Conservation (phyloP, 2,113 vertebrate genomes). For the Clinocottus analis region DNA sequence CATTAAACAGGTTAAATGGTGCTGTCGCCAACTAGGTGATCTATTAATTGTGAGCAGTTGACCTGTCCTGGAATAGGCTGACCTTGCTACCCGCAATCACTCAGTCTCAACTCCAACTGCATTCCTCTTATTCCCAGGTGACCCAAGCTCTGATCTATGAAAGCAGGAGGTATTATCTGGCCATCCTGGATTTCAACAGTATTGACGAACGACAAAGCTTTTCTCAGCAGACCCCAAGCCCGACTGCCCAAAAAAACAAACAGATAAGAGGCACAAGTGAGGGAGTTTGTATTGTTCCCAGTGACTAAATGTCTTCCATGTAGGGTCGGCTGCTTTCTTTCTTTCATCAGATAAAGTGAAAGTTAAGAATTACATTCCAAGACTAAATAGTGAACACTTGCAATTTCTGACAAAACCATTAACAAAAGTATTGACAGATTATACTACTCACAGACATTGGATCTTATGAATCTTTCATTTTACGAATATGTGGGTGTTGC, state of each 20-base stretch:
- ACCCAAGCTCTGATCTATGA: slow-evolving; percentile 61
- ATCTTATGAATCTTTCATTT: background rate
- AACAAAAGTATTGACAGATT: background rate
- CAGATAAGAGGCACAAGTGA: slow-evolving; percentile 32
- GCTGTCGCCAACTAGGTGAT: slow-evolving; percentile 10
- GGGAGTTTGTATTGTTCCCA: slow-evolving; percentile 10
- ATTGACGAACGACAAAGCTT: slow-evolving; percentile 43
- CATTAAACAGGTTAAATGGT: slow-evolving; percentile 41
- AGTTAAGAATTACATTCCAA: background rate
- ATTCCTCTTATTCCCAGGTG: slow-evolving; percentile 57
- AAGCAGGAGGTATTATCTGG: slow-evolving; percentile 63
- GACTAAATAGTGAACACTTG: background rate
- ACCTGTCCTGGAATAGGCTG: slow-evolving; percentile 60
- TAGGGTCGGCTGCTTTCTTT: slow-evolving; percentile 9
- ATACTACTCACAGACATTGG: background rate
- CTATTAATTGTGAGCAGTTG: slow-evolving; percentile 46
- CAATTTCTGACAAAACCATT: background rate
- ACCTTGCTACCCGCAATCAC: slow-evolving; percentile 56
- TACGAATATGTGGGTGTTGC: background rate
- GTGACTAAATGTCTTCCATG: slow-evolving; percentile 6
- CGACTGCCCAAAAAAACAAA: slow-evolving; percentile 4
- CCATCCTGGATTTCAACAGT: slow-evolving; percentile 45
- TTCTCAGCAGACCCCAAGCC: slow-evolving; percentile 23
- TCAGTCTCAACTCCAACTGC: slow-evolving; percentile 46
- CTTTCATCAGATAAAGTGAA: slow-evolving; percentile 28